These are phyloP conservation scores for Leiothrix lutea DNA, from an alignment of 2,113 vertebrate species.

Conservation along the genomic window DNA sequence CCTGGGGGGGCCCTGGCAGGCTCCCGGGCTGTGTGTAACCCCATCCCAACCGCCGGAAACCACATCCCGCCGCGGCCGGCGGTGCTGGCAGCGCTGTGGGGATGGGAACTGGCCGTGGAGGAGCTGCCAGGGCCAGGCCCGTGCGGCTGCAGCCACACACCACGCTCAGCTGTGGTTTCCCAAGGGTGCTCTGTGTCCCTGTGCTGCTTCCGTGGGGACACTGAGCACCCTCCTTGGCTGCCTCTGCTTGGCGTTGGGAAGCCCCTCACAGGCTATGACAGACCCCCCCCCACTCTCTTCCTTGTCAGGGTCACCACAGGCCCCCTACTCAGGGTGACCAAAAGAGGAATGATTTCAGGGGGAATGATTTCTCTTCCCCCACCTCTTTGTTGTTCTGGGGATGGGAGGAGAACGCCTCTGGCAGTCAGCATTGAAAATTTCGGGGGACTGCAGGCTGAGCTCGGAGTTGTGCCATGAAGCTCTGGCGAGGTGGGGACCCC, in stretches of 20 bases:
- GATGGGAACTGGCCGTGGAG: background rate
- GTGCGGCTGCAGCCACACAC: background rate
- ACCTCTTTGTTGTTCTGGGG: background rate
- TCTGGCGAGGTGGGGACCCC: fast-evolving
- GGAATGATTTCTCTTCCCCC: background rate
- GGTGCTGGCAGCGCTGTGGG: background rate
- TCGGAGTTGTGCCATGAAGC: fast-evolving
- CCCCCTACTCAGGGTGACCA: background rate
- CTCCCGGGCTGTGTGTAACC: background rate
- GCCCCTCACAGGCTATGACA: background rate
- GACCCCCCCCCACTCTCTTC: too few relatives aligned
- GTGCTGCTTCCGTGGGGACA: fast-evolving
- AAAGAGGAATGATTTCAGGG: background rate
- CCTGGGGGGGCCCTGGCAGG: background rate
- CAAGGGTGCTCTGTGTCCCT: fast-evolving
- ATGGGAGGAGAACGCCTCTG: fast-evolving
- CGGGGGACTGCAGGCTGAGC: background rate
- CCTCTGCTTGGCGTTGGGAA: background rate
- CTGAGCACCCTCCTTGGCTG: background rate
- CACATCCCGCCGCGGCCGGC: background rate
- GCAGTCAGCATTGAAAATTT: fast-evolving
- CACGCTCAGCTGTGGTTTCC: background rate
- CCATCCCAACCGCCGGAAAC: background rate
- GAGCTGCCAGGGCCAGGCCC: background rate
- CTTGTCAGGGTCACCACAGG: background rate